phyloP scores from a whole-genome alignment of 2,113 vertebrate species.

The Hoplias malabaricus region DNA sequence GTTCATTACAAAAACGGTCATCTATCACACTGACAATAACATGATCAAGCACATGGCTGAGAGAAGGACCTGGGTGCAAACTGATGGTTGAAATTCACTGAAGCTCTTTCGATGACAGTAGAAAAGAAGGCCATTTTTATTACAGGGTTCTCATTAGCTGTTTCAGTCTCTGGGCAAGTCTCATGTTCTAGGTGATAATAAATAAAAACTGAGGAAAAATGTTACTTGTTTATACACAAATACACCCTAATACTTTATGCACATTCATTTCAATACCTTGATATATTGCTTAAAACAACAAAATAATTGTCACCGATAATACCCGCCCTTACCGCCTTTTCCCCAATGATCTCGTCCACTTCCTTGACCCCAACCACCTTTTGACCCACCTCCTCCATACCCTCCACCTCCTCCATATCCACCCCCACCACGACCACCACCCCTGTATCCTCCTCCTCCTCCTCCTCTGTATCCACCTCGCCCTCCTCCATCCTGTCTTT shows the following conservation, averaged over 20 bases:
- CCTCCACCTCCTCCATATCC: slow-evolving; percentile 62
- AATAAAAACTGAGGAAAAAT: slow-evolving; percentile 7
- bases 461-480: slow-evolving; percentile 63
- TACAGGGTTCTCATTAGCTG: neutral
- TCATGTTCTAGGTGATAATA: neutral
- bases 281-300: neutral
- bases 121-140: neutral
- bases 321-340: slow-evolving; percentile 13
- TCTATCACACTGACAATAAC: no score
- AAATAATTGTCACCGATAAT: slow-evolving; percentile 11
- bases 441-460: slow-evolving; percentile 59
- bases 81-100: neutral
- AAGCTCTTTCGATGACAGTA: no score
- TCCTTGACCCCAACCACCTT: slow-evolving; percentile 57
- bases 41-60: no score
- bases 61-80: no score
- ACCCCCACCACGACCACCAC: slow-evolving; percentile 58
- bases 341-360: slow-evolving; percentile 46
- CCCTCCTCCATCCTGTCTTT: slow-evolving; percentile 85
- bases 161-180: neutral
- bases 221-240: neutral
- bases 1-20: no score
- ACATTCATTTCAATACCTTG: neutral
- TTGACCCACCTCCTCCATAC: slow-evolving; percentile 63
- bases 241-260: neutral